A percentile compares a stretch with the other conserved stretches of the same genome.
Evolutionary conservation across 2,113 vertebrate species (phyloP).

Genomic region (Cacatua alba): DNA sequence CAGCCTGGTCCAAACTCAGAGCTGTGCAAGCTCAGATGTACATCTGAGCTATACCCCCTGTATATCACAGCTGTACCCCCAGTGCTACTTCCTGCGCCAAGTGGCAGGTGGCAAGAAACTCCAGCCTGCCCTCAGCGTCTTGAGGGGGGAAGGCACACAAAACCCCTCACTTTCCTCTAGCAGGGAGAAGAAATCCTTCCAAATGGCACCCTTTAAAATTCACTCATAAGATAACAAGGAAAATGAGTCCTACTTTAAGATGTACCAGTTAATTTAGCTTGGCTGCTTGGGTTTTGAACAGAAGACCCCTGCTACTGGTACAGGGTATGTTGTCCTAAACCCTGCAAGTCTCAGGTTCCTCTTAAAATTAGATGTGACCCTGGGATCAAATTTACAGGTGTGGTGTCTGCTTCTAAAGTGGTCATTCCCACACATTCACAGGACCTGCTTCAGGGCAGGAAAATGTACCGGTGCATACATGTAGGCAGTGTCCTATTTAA

Average conservation of each 20-base stretch:
- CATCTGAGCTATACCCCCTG: not conserved
- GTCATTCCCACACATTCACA: not conserved
- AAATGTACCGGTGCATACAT: not conserved
- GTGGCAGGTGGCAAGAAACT: not conserved
- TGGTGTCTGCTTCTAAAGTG: not conserved
- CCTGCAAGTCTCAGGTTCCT: not conserved
- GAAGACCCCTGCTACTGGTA: not conserved
- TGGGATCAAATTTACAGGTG: not conserved
- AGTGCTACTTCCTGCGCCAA: accelerated
- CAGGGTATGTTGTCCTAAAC: not conserved
- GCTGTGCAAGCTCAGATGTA: not conserved
- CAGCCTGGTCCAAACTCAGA: not conserved
- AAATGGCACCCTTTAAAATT: not conserved
- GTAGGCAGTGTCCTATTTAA: not conserved
- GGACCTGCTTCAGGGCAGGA: constrained; percentile 12
- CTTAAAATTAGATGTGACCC: not conserved
- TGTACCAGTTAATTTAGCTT: not conserved
- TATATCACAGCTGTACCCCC: not conserved
- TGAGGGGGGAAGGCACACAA: not conserved
- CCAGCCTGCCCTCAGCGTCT: accelerated
- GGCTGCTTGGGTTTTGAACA: not conserved
- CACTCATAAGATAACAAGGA: accelerated
- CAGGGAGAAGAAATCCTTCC: not conserved
- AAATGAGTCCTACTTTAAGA: not conserved
- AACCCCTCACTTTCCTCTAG: accelerated